Evolutionary conservation across 2,888 invertebrate species (phyloP).

Genomic region (Tipula vernalis): DNA sequence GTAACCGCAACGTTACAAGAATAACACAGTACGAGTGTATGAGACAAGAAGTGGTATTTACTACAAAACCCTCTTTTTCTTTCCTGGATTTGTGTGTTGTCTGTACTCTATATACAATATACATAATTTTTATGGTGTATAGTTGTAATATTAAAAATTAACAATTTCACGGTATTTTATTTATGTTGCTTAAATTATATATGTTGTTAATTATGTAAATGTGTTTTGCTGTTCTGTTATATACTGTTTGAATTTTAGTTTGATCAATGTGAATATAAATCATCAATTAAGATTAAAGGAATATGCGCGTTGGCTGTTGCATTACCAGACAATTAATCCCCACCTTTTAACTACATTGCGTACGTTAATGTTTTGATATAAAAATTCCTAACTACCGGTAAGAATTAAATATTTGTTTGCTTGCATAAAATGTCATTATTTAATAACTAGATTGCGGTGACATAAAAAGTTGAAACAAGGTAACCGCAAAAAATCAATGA

Average conservation of each 20-base stretch:
- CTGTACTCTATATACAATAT: not conserved
- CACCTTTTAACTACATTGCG: too few species aligned
- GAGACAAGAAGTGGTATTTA: not conserved
- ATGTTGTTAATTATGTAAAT: not conserved
- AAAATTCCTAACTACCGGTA: too few species aligned
- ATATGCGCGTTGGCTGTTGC: not conserved
- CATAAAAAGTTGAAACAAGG: not conserved
- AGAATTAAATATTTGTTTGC: not conserved
- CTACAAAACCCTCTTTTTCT: not conserved
- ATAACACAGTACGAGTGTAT: not conserved
- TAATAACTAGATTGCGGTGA: too few species aligned
- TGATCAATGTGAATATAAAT: not conserved
- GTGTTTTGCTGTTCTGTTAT: not conserved
- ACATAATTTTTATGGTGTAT: not conserved
- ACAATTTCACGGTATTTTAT: not conserved
- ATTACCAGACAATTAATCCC: not conserved
- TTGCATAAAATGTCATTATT: not conserved
- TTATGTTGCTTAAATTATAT: not conserved
- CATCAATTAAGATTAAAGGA: not conserved
- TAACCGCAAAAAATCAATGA: not conserved
- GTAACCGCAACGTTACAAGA: not conserved
- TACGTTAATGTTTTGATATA: too few species aligned
- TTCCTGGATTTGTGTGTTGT: not conserved
- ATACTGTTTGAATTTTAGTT: not conserved
- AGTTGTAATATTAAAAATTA: not conserved